Conservation (phyloP, 2,797 vertebrate species). For the Phrynocephalus vlangalii region DNA sequence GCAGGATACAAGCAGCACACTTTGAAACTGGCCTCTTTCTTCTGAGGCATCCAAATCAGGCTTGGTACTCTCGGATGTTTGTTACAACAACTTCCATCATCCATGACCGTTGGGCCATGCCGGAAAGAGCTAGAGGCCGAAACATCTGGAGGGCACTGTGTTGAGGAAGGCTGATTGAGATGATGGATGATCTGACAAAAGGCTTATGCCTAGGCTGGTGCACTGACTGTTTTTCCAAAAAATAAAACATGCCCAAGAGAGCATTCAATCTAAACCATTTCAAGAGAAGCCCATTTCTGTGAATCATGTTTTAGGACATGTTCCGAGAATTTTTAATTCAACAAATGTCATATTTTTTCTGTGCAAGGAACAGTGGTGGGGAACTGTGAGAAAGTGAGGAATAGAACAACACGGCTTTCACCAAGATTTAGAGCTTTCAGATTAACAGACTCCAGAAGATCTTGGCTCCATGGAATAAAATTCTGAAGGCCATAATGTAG, state of each 20-base stretch:
- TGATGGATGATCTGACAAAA: neutral
- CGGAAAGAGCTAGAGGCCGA: no score
- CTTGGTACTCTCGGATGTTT: neutral
- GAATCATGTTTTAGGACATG: constrained; percentile 30
- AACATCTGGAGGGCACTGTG: no score
- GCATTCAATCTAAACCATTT: constrained; percentile 19
- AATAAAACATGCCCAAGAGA: constrained; percentile 19
- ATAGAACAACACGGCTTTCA: constrained; percentile 22
- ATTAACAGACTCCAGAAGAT: constrained; percentile 16
- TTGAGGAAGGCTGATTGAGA: neutral
- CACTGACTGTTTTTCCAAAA: constrained; percentile 5
- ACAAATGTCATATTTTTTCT: neutral
- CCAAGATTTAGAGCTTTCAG: constrained; percentile 28
- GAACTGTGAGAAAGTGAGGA: constrained; percentile 31
- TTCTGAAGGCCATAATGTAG: constrained; percentile 45
- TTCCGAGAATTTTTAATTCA: constrained; percentile 28
- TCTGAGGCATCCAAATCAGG: neutral
- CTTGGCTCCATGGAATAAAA: constrained; percentile 15
- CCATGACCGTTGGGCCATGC: no score
- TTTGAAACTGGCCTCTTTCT: neutral
- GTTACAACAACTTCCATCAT: no score
- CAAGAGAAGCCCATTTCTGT: constrained; percentile 28
- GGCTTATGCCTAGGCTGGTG: neutral
- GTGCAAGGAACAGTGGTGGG: neutral
- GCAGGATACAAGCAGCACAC: neutral